These are phyloP conservation scores for Ditula angustiorana DNA, from an alignment of 2,888 invertebrate genomes.

Conservation along the genomic window DNA sequence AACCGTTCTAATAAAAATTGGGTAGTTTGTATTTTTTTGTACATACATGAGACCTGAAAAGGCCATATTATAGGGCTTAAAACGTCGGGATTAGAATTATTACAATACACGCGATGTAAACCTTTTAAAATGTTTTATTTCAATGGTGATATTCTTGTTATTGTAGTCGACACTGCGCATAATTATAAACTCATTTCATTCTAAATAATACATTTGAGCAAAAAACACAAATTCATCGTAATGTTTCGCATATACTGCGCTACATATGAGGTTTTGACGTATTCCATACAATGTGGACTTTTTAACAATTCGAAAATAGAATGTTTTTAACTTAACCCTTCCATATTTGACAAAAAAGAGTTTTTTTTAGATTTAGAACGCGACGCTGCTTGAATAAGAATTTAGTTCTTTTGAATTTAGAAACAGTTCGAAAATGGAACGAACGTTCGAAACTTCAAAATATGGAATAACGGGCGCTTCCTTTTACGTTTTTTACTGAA, in stretches of 20 bases:
- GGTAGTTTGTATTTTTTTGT: too few species aligned
- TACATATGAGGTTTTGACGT: constrained; percentile 82
- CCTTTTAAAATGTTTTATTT: too few species aligned
- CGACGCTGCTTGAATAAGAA: constrained; percentile 78
- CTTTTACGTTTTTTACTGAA: constrained; percentile 50
- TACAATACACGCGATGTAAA: too few species aligned
- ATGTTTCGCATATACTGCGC: constrained; percentile 56
- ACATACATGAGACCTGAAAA: too few species aligned
- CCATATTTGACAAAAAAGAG: constrained; percentile 84
- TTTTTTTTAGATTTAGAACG: constrained; percentile 81
- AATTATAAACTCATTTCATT: too few species aligned
- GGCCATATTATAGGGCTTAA: too few species aligned
- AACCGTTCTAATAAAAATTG: too few species aligned
- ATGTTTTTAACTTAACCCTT: constrained; percentile 85
- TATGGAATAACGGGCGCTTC: constrained; percentile 67
- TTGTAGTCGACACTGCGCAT: too few species aligned
- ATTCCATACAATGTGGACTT: constrained; percentile 85
- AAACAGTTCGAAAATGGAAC: constrained; percentile 76
- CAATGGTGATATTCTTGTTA: too few species aligned
- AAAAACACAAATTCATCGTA: constrained; percentile 40
- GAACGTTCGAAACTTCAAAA: constrained; percentile 62
- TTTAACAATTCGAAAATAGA: constrained; percentile 85
- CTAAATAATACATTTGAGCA: not conserved
- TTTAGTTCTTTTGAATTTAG: constrained; percentile 80
- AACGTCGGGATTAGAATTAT: too few species aligned